Evolutionary conservation across 2,888 invertebrate genomes (phyloP), one percentile per base, ranked within the genome.

Genomic region (Eupithecia abbreviata): DNA sequence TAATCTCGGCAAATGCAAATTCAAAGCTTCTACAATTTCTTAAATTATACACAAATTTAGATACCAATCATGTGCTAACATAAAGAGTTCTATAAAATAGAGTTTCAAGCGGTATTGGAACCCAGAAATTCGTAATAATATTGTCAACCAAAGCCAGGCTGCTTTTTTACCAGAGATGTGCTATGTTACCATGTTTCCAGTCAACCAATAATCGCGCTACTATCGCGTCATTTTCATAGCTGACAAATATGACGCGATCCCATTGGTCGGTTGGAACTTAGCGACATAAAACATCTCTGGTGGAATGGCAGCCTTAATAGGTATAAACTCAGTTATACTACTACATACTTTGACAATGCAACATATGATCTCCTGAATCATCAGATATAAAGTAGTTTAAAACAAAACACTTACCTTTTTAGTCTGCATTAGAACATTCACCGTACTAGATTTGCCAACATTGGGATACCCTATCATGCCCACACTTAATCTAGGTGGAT

Each of bases 371-470:
- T 47, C 47, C 47, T 49, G 47, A 12, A 49, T 3, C 51, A 10
- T 0, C 13, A 15, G 15, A 51, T 51, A 51, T 7, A n/a, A n/a
- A 51, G n/a, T n/a, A 51, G 51, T 51, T 51, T 2, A 42, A 4
- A 13, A 3, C 4, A 2, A n/a, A 69, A 49, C 9, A 45, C 84
- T 85, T 71, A 97, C 97, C 93, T 97, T 97, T 86, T 97, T 99
- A 51, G 96, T 96, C 82, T 97, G 96, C 92, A 99, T 96, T 70
- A 99, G 91, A 30, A 98, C 96, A 95, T 99, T 99, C 78, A 99
- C 99, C 10, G 99, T 99, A 79, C 99, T 99, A 91, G 99, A 99
- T 92, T 99, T 99, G n/a, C 99, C 99, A 1, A 99, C 99, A 95
- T 99, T 99, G 0, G 99, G 99, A 94, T 99, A 99, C 2, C 99